These are phyloP conservation scores for Euthynnus affinis DNA, from an alignment of 2,797 vertebrate genomes.

Conservation along the genomic window DNA sequence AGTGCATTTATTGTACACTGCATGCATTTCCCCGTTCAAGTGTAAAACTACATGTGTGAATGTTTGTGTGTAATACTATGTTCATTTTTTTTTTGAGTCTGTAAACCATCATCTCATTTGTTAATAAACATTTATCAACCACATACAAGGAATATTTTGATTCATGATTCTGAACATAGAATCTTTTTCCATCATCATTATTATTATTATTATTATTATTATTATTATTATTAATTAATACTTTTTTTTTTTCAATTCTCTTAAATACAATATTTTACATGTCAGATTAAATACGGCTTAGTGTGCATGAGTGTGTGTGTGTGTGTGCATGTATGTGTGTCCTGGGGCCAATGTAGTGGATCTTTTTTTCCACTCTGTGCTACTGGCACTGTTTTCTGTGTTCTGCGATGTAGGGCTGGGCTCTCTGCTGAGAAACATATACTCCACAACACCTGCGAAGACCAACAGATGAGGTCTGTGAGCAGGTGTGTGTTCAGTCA, in stretches of 20 bases:
- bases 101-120: conserved; percentile 64
- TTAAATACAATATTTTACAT: conserved; percentile 87
- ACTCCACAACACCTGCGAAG: conserved; percentile 30
- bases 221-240: conserved; percentile 64
- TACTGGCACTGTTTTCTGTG: conserved; percentile 58
- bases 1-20: conserved; percentile 42
- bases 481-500: conserved; percentile 83
- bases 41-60: conserved; percentile 42
- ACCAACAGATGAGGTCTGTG: background rate
- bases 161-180: conserved; percentile 69
- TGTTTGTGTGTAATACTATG: conserved; percentile 33
- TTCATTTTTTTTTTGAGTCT: conserved; percentile 44
- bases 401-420: conserved; percentile 46
- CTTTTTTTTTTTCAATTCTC: conserved; percentile 68
- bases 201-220: conserved; percentile 63
- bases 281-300: conserved; percentile 80
- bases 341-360: conserved; percentile 50
- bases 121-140: conserved; percentile 64
- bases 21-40: conserved; percentile 54
- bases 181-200: conserved; percentile 65
- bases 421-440: conserved; percentile 32
- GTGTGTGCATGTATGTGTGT: background rate
- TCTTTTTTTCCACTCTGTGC: conserved; percentile 46
- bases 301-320: conserved; percentile 44
- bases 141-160: conserved; percentile 60